A percentile compares a stretch with the other conserved stretches of the same genome.
Conservation (phyloP, 1,140 invertebrate species). For the Drosophila cardini region DNA sequence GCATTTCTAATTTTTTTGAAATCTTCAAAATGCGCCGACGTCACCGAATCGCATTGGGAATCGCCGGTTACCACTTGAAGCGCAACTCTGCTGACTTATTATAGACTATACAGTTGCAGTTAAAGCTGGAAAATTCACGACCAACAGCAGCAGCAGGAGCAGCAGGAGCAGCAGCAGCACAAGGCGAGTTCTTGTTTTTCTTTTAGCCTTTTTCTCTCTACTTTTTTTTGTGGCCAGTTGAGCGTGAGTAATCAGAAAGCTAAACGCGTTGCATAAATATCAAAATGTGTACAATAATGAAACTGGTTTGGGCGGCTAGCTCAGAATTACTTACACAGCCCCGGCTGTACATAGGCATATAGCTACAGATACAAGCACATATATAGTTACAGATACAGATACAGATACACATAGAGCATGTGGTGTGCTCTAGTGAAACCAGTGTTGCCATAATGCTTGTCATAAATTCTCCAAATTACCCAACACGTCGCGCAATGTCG, state of each 20-base stretch:
- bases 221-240: slow-evolving; percentile 52
- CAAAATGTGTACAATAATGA: slow-evolving; percentile 65
- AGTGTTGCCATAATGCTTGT: slow-evolving; percentile 81
- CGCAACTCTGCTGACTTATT: slow-evolving; percentile 61
- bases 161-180: background rate
- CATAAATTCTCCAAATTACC: slow-evolving; percentile 83
- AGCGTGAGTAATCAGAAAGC: slow-evolving; percentile 81
- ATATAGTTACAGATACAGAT: background rate
- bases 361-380: slow-evolving; percentile 22
- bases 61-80: slow-evolving; percentile 35
- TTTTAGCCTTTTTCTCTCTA: too few relatives aligned
- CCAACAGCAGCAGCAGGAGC: slow-evolving; percentile 19
- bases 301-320: slow-evolving; percentile 76
- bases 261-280: slow-evolving; percentile 79
- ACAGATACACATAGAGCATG: background rate
- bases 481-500: slow-evolving; percentile 66
- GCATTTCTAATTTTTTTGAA: slow-evolving; percentile 79
- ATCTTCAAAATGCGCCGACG: slow-evolving; percentile 60
- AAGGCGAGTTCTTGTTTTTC: slow-evolving; percentile 50
- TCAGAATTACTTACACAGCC: slow-evolving; percentile 55
- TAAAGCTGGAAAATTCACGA: slow-evolving; percentile 66
- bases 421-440: slow-evolving; percentile 48
- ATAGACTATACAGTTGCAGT: slow-evolving; percentile 24
- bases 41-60: slow-evolving; percentile 40
- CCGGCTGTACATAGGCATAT: slow-evolving; percentile 23